These are phyloP conservation scores for Lycorma delicatula DNA, from an alignment of 1,140 invertebrate genomes.

Conservation along the genomic window DNA sequence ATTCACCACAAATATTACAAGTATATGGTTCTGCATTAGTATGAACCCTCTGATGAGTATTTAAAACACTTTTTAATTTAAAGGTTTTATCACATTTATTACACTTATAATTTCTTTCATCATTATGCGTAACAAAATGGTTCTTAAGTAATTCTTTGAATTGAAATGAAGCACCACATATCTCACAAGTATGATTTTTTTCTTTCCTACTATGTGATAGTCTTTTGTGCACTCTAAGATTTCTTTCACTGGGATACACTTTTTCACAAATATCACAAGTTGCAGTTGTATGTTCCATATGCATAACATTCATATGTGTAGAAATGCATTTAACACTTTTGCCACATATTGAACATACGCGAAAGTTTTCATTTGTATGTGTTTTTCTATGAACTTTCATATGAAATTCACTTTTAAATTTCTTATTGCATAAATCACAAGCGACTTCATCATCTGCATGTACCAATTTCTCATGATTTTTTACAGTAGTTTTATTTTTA, in stretches of 20 bases:
- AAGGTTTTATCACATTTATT: slow-evolving; percentile 39
- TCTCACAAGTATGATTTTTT: slow-evolving; percentile 11
- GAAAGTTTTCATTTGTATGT: too few species aligned
- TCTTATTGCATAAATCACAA: too few species aligned
- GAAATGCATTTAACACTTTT: too few species aligned
- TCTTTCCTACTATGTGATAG: slow-evolving; percentile 2
- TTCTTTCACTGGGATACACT: slow-evolving; percentile 2
- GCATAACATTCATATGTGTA: too few species aligned
- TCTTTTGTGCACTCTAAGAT: slow-evolving; percentile 6
- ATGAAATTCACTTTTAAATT: too few species aligned
- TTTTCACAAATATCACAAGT: slow-evolving; percentile 23
- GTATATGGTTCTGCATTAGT: slow-evolving; percentile 36
- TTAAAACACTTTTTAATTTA: slow-evolving; percentile 39
- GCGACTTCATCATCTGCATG: slow-evolving; percentile 9
- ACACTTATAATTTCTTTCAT: slow-evolving; percentile 36
- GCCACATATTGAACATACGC: too few species aligned
- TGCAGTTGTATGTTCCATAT: too few species aligned
- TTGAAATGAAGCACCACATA: slow-evolving; percentile 17
- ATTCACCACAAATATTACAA: slow-evolving; percentile 37
- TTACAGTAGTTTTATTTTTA: slow-evolving; percentile 38
- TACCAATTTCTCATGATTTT: slow-evolving; percentile 40
- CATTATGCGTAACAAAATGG: slow-evolving; percentile 35
- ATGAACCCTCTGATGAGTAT: slow-evolving; percentile 36
- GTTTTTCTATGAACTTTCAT: too few species aligned
- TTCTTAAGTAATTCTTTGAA: slow-evolving; percentile 21